Evolutionary conservation across 64 coral and sea anemone species (phyloP).

Genomic region (Cladopsammia gracilis): DNA sequence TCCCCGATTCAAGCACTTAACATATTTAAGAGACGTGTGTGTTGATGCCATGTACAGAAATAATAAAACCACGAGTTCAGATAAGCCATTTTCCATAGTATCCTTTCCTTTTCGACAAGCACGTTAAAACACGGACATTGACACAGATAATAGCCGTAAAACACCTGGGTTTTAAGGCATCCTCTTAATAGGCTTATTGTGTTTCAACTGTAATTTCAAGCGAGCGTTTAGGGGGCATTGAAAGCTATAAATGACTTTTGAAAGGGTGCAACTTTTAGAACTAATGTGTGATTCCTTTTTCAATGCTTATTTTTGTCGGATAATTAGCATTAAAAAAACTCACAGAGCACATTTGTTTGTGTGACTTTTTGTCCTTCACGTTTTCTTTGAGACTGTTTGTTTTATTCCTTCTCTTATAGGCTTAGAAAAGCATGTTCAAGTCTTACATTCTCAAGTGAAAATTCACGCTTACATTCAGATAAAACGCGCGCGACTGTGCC

Average conservation of each 20-base stretch:
- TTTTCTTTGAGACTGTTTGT: background rate
- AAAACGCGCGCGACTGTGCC: background rate
- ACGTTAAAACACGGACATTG: slow-evolving; percentile 18
- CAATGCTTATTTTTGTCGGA: background rate
- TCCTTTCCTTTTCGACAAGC: slow-evolving; percentile 13
- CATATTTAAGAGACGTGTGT: background rate
- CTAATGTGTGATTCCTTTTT: slow-evolving; percentile 43
- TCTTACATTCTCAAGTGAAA: background rate
- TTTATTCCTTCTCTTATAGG: background rate
- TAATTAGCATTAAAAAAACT: slow-evolving; percentile 7
- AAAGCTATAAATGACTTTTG: slow-evolving; percentile 59
- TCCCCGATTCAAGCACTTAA: background rate
- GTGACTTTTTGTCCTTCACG: slow-evolving; percentile 1
- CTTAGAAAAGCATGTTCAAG: background rate
- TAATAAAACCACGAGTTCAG: background rate
- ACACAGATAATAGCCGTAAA: slow-evolving; percentile 10
- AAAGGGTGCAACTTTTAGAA: slow-evolving; percentile 33
- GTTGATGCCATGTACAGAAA: background rate
- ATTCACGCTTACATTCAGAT: background rate
- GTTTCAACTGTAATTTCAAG: slow-evolving; percentile 60
- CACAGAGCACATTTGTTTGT: background rate
- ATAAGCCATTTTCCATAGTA: slow-evolving; percentile 25
- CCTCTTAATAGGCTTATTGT: slow-evolving; percentile 55
- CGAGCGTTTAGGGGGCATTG: slow-evolving; percentile 31
- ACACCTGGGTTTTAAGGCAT: slow-evolving; percentile 41